Evolutionary conservation across 2,888 invertebrate species (phyloP).

Genomic region (Lissocephala sabroskyi): DNA sequence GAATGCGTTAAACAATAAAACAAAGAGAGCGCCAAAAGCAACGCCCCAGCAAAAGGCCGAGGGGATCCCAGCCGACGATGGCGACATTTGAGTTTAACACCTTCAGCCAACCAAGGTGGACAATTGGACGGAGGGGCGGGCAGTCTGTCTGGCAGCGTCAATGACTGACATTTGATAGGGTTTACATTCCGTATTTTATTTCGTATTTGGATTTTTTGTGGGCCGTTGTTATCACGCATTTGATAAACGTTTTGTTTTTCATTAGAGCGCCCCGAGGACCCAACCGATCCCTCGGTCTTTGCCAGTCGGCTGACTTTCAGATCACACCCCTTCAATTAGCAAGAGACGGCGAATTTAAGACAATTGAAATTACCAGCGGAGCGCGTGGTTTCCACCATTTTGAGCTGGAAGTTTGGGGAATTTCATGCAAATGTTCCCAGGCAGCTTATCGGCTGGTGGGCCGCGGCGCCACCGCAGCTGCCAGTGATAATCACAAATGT

Average conservation of each 20-base stretch:
- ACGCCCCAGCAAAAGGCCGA: not conserved
- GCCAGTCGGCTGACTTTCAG: slow-evolving; percentile 7
- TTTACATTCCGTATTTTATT: slow-evolving; percentile 13
- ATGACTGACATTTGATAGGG: slow-evolving; percentile 1
- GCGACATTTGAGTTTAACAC: slow-evolving; percentile 27
- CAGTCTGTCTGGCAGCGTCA: not conserved
- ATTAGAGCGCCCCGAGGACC: slow-evolving; percentile 11
- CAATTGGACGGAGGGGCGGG: not conserved
- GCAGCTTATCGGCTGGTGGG: too few species aligned
- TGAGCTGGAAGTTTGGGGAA: slow-evolving; percentile 31
- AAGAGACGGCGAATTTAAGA: slow-evolving; percentile 27
- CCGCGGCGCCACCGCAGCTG: too few species aligned
- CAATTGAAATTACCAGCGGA: slow-evolving; percentile 20
- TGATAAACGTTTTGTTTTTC: slow-evolving; percentile 64
- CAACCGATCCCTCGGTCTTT: not conserved
- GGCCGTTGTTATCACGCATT: slow-evolving; percentile 47
- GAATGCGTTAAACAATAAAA: slow-evolving; percentile 63
- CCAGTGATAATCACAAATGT: too few species aligned
- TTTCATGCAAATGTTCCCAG: slow-evolving; percentile 23
- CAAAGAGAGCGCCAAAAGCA: slow-evolving; percentile 35
- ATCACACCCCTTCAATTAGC: slow-evolving; percentile 60
- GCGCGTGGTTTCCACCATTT: not conserved
- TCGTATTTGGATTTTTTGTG: slow-evolving; percentile 8
- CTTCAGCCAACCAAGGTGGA: not conserved
- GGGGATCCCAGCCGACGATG: not conserved